Base-by-base conservation (phyloP, 2,113 vertebrate species). In the Leucoraja erinaceus region DNA sequence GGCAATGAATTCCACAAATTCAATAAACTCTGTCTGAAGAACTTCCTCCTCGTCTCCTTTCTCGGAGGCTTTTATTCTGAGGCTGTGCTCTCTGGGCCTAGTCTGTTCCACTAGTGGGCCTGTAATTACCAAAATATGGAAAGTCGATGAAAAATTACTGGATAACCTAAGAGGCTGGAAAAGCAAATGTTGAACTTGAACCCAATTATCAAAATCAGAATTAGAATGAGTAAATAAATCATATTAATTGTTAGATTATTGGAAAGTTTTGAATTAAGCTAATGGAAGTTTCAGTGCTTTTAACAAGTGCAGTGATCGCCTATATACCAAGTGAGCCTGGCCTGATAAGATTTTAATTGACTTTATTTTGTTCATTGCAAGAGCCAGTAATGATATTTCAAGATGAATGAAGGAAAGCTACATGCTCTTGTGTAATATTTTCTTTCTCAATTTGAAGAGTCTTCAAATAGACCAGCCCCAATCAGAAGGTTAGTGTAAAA, bases 401-500 rank as follows among this genome's bases (percentile, higher is more conserved):
- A 66, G 11, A 63, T 25, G 63, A 66, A 3, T 63, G 5, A 10
- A 31, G 14, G 83, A 88, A 31, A 63, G n/a, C 11, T 88, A 63
- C 63, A 38, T 18, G 20, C 47, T 61, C 47, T 12, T 75, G 70
- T 14, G 7, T 91, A 47, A 91, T 0, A 4, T 9, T 0, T 0
- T 54, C 25, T 94, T 92, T 93, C 38, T 93, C 91, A 94, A 79
- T 93, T 61, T 25, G 0, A 94, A 98, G 98, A 94, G 96, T 98
- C 93, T 98, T 96, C 94, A 99, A 97, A 96, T 98, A 99, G 96
- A 98, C 96, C 94, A 97, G 97, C 88, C 94, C 95, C 94, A 97
- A 97, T 93, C 95, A 95, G 94, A 97, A 96, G 96, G 98, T 98
- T 95, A 96, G 96, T 68, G 76, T 78, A 2, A 38, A 38, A 78